A percentile compares a stretch with the other conserved stretches of the same genome.
Conservation (phyloP, 2,113 vertebrate genomes). For the Lamprologus tigripictilis region DNA sequence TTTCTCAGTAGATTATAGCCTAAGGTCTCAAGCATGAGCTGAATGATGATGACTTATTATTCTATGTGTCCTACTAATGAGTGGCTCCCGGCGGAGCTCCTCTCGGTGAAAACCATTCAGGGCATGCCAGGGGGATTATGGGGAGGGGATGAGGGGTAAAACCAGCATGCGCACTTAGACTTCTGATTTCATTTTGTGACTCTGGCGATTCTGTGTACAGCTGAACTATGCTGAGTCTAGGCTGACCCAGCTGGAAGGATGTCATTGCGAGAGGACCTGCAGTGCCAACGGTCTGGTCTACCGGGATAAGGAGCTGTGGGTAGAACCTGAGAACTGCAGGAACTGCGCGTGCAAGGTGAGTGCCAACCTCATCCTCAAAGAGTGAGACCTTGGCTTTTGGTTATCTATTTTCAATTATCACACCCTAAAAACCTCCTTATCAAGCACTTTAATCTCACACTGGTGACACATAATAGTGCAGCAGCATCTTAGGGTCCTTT, state of each 20-base stretch:
- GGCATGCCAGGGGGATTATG: neutral
- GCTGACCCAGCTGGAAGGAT: conserved; percentile 90
- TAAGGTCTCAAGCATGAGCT: conserved; percentile 25
- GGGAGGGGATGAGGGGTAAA: neutral
- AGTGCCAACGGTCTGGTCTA: conserved; percentile 81
- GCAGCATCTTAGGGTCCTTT: neutral
- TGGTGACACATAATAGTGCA: neutral
- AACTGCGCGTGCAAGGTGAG: conserved; percentile 91
- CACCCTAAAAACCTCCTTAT: neutral
- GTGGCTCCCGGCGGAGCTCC: neutral
- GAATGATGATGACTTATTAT: conserved; percentile 28
- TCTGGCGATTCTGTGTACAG: conserved; percentile 54
- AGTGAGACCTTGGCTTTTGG: neutral
- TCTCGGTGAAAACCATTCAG: neutral
- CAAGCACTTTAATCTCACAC: neutral
- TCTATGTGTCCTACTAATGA: conserved; percentile 18
- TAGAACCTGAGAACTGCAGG: conserved; percentile 89
- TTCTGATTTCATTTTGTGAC: neutral
- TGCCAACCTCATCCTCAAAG: neutral
- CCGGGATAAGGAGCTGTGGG: conserved; percentile 89
- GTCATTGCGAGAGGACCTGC: conserved; percentile 94
- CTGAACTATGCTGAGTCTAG: conserved; percentile 93
- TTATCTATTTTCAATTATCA: neutral
- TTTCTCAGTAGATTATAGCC: conserved; percentile 25
- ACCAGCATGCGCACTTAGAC: neutral